Evolutionary conservation across 2,888 invertebrate genomes (phyloP).

Genomic region (Caenorhabditis panamensis): DNA sequence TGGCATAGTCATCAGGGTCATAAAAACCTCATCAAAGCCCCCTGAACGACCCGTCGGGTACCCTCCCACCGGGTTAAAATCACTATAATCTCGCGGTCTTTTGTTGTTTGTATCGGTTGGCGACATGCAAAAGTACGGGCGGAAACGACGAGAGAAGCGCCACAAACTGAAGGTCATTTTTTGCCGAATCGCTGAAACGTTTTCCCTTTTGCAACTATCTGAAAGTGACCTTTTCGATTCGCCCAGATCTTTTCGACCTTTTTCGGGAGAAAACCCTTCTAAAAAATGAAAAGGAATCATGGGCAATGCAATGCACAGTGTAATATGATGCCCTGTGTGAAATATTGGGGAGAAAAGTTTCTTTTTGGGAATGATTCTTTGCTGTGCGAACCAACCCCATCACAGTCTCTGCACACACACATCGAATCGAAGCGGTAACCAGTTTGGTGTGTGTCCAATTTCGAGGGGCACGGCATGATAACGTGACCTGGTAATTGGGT

Average conservation of each 20-base stretch:
- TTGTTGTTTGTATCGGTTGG: conserved; percentile 17
- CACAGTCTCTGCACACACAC: background rate
- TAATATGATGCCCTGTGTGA: conserved; percentile 39
- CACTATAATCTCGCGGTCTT: conserved; percentile 12
- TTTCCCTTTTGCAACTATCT: no score
- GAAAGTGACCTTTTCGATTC: background rate
- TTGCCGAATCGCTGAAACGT: conserved; percentile 19
- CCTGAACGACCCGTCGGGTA: background rate
- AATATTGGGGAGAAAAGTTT: conserved; percentile 3
- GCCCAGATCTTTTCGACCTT: background rate
- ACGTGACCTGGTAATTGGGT: conserved; percentile 54
- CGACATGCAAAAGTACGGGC: conserved; percentile 28
- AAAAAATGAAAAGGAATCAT: conserved; percentile 9
- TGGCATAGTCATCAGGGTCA: background rate
- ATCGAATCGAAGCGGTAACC: conserved; percentile 19
- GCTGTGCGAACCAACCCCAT: conserved; percentile 3
- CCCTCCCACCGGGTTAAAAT: background rate
- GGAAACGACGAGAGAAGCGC: conserved; percentile 9
- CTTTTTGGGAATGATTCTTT: background rate
- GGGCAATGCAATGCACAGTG: conserved; percentile 10
- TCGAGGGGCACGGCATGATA: conserved; percentile 32
- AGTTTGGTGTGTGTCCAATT: conserved; percentile 49
- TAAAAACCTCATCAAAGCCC: conserved; percentile 22
- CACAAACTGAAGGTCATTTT: conserved; percentile 30
- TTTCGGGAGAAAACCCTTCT: background rate